A percentile compares a stretch with the other conserved stretches of the same genome.
phyloP scores from a whole-genome alignment of 53 echinoderm and acorn worm genomes.

The Crossaster papposus region DNA sequence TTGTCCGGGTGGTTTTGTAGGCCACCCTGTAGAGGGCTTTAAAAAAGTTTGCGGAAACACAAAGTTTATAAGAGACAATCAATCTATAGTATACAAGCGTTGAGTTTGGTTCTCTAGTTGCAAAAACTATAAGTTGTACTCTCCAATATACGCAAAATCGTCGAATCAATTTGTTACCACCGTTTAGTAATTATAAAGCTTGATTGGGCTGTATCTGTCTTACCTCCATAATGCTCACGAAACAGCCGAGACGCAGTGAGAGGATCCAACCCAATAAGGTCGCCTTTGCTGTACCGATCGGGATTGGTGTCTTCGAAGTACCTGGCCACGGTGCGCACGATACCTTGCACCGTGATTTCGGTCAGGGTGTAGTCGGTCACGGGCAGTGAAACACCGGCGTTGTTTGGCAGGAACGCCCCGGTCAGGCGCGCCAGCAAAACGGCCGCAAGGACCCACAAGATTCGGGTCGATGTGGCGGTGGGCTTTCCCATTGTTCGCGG shows the following conservation, averaged over 20 bases:
- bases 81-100: too few species aligned
- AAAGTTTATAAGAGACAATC: too few species aligned
- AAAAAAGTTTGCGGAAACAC: too few species aligned
- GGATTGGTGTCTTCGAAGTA: constrained; percentile 58
- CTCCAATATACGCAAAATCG: too few species aligned
- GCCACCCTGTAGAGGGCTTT: too few species aligned
- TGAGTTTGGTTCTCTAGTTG: too few species aligned
- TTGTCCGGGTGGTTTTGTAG: too few species aligned
- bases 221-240: constrained; percentile 65
- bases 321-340: constrained; percentile 50
- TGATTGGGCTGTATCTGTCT: neutral
- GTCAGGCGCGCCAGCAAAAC: neutral
- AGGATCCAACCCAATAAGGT: constrained; percentile 33
- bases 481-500: neutral
- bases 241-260: constrained; percentile 58
- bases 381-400: constrained; percentile 14
- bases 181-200: neutral
- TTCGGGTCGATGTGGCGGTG: neutral
- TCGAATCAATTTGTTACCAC: neutral
- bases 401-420: constrained; percentile 49
- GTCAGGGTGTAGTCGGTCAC: constrained; percentile 55
- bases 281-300: constrained; percentile 22
- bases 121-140: too few species aligned
- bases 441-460: neutral
- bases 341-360: constrained; percentile 56